A percentile compares a stretch with the other conserved stretches of the same genome.
phyloP scores from a whole-genome alignment of 2,113 vertebrate species.

The Dermatemys mawii region DNA sequence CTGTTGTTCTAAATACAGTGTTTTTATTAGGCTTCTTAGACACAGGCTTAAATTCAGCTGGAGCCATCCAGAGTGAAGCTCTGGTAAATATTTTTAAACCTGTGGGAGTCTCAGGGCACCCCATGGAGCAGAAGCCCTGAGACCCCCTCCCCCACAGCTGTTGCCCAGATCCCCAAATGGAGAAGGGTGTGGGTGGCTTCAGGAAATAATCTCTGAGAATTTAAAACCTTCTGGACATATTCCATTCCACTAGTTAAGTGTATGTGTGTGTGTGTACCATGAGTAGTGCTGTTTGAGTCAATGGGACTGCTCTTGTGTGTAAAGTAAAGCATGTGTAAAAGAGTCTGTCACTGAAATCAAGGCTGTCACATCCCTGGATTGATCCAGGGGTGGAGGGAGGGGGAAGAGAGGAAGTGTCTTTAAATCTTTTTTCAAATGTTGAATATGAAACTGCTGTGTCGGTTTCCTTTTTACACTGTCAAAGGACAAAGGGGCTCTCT shows the following conservation, averaged over 20 bases:
- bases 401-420: neutral
- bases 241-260: neutral
- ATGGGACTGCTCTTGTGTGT: constrained; percentile 21
- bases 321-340: neutral
- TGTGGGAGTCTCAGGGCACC: neutral
- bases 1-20: constrained; percentile 5
- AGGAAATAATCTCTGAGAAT: too few relatives aligned
- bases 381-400: neutral
- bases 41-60: too few relatives aligned
- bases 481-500: neutral
- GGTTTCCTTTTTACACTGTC: neutral
- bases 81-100: neutral
- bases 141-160: too few relatives aligned
- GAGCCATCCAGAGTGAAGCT: neutral
- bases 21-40: neutral
- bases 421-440: neutral
- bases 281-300: constrained; percentile 6
- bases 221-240: neutral
- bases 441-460: neutral
- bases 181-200: too few relatives aligned
- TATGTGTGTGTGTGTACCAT: neutral
- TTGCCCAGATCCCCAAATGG: too few relatives aligned
- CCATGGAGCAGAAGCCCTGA: too few relatives aligned
- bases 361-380: neutral
- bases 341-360: constrained; percentile 38